Evolutionary conservation across 1,140 invertebrate genomes (phyloP).

Genomic region (Cydia splendana): DNA sequence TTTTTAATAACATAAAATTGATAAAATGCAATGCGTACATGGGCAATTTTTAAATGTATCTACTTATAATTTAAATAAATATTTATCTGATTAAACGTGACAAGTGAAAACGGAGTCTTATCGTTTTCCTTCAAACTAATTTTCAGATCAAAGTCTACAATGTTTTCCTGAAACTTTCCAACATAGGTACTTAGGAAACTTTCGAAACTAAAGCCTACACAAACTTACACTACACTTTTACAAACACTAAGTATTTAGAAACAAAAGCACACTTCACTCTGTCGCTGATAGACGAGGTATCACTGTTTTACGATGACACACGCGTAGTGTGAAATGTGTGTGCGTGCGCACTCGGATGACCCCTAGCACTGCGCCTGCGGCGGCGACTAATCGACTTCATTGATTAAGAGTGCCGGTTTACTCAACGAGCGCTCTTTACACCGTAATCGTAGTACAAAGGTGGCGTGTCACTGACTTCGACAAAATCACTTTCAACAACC

Average conservation of each 20-base stretch:
- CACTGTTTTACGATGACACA: constrained; percentile 1
- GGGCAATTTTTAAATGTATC: too few relatives aligned
- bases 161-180: too few relatives aligned
- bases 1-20: too few relatives aligned
- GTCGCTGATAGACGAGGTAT: background rate
- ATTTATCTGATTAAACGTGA: background rate
- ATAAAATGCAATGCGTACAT: too few relatives aligned
- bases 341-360: background rate
- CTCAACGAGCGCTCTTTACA: background rate
- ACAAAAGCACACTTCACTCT: background rate
- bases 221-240: background rate
- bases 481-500: too few relatives aligned
- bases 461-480: background rate
- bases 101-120: too few relatives aligned
- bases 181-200: too few relatives aligned
- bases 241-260: background rate
- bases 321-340: background rate
- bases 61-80: background rate
- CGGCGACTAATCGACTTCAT: constrained; percentile 24
- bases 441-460: background rate
- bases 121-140: background rate
- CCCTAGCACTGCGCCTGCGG: constrained; percentile 9
- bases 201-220: background rate
- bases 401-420: constrained; percentile 30
- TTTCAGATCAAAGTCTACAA: background rate